phyloP scores from a whole-genome alignment of 1,140 invertebrate species.

The Scaptomyza hsui region DNA sequence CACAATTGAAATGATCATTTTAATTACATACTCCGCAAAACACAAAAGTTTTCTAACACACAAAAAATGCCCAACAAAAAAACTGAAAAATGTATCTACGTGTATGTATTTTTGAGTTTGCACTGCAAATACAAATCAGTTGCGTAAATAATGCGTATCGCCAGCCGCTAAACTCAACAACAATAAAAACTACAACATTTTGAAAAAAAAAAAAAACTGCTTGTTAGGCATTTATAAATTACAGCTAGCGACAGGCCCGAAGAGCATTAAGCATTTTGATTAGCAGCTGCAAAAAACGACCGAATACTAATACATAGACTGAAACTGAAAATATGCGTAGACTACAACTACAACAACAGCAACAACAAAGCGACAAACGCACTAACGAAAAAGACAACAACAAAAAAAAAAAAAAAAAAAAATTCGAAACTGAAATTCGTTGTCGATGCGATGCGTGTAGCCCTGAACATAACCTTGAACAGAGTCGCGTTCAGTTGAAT shows the following conservation, averaged over 20 bases:
- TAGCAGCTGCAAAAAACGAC: slow-evolving; percentile 72
- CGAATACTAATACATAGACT: slow-evolving; percentile 21
- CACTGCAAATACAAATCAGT: slow-evolving; percentile 81
- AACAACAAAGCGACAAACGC: slow-evolving; percentile 63
- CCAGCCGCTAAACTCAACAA: slow-evolving; percentile 9
- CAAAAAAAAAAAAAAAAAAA: slow-evolving; percentile 39
- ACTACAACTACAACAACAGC: slow-evolving; percentile 25
- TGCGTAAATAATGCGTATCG: slow-evolving; percentile 81
- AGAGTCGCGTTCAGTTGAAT: slow-evolving; percentile 53
- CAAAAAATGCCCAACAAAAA: not conserved
- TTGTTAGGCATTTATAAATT: slow-evolving; percentile 74
- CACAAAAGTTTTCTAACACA: not conserved
- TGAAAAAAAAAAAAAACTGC: slow-evolving; percentile 22
- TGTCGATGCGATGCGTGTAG: slow-evolving; percentile 79
- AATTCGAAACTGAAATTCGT: slow-evolving; percentile 60
- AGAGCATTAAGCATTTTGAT: slow-evolving; percentile 76
- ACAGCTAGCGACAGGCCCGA: slow-evolving; percentile 56
- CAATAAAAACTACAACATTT: slow-evolving; percentile 9
- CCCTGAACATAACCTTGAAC: slow-evolving; percentile 83
- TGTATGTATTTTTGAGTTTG: slow-evolving; percentile 42
- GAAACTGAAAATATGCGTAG: slow-evolving; percentile 58
- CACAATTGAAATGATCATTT: slow-evolving; percentile 17
- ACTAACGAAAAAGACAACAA: slow-evolving; percentile 56
- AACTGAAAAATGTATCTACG: not conserved
- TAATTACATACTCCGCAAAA: slow-evolving; percentile 10